Conservation (phyloP, 2,888 invertebrate genomes). For the Meandrusa payeni region DNA sequence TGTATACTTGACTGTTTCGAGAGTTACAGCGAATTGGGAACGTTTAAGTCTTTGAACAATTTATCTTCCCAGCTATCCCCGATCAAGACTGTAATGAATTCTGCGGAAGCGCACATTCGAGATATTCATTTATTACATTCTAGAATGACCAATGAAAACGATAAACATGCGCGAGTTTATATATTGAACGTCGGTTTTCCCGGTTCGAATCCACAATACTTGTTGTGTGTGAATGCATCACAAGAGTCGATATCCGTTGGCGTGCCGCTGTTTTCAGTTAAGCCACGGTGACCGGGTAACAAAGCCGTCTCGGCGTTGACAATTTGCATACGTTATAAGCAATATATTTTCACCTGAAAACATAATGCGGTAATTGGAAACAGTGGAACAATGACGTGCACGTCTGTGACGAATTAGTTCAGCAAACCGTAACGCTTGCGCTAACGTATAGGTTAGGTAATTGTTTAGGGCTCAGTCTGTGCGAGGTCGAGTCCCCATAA, state of each 20-base stretch:
- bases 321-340: slow-evolving; percentile 51
- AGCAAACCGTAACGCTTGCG: slow-evolving; percentile 24
- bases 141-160: not conserved
- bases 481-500: slow-evolving; percentile 72
- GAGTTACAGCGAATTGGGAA: slow-evolving; percentile 4
- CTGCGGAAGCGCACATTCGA: not conserved
- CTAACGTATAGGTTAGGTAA: slow-evolving; percentile 9
- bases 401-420: slow-evolving; percentile 21
- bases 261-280: slow-evolving; percentile 68
- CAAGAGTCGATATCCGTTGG: slow-evolving; percentile 62
- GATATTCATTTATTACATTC: slow-evolving; percentile 9
- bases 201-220: slow-evolving; percentile 41
- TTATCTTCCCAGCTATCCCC: slow-evolving; percentile 12
- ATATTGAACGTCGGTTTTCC: not conserved
- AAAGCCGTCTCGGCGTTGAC: slow-evolving; percentile 47
- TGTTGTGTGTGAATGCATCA: slow-evolving; percentile 63
- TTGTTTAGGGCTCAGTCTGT: slow-evolving; percentile 56
- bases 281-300: slow-evolving; percentile 53
- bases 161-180: too few relatives aligned
- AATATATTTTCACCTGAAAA: slow-evolving; percentile 35
- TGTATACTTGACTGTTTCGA: slow-evolving; percentile 9
- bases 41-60: slow-evolving; percentile 10
- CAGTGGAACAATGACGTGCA: slow-evolving; percentile 30
- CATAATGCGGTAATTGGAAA: slow-evolving; percentile 46
- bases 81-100: slow-evolving; percentile 10